phyloP scores from a whole-genome alignment of 2,797 vertebrate genomes.

The Ibycter americanus region DNA sequence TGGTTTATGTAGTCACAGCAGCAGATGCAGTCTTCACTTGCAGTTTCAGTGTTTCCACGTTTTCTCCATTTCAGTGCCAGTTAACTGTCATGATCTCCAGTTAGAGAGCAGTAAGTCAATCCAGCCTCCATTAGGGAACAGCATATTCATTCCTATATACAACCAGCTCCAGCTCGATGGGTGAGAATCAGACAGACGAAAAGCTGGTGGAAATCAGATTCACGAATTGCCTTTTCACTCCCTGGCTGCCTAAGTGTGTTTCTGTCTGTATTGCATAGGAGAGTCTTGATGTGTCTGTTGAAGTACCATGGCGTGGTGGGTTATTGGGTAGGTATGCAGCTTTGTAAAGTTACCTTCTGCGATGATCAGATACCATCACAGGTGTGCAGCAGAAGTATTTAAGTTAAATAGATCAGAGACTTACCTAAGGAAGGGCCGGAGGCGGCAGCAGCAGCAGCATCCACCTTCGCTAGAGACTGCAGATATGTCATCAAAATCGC shows the following conservation, averaged over 20 bases:
- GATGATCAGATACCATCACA: background rate
- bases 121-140: background rate
- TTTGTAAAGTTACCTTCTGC: background rate
- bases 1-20: background rate
- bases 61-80: background rate
- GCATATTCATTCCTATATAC: background rate
- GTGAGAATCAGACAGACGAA: background rate
- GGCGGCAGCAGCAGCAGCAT: background rate
- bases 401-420: background rate
- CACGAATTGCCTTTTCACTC: background rate
- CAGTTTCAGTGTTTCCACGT: background rate
- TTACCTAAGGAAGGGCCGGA: background rate
- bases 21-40: background rate
- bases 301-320: background rate
- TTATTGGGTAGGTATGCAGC: background rate
- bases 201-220: conserved; percentile 6
- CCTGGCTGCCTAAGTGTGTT: background rate
- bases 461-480: background rate
- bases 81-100: background rate
- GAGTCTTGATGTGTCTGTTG: background rate
- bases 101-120: background rate
- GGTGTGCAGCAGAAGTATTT: background rate
- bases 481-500: conserved; percentile 11
- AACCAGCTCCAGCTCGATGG: background rate
- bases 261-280: background rate